These are phyloP conservation scores for Macrochelys suwanniensis DNA, from an alignment of 2,797 vertebrate genomes.

Conservation along the genomic window DNA sequence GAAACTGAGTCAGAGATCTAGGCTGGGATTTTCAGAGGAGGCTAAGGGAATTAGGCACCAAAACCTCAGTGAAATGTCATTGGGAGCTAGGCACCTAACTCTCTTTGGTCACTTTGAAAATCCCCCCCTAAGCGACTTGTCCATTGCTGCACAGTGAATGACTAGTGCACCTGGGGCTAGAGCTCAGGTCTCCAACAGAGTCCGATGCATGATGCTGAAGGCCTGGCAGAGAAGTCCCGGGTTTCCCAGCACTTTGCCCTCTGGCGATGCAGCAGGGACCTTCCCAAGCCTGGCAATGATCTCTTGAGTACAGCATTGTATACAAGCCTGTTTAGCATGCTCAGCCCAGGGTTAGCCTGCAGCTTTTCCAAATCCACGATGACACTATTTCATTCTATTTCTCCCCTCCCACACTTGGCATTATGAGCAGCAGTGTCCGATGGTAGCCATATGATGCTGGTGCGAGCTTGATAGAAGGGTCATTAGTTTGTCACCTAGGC, in stretches of 20 bases:
- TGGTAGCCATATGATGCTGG: slow-evolving; percentile 23
- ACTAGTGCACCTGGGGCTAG: background rate
- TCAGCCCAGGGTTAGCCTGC: background rate
- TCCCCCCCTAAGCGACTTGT: background rate
- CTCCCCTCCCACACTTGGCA: slow-evolving; percentile 15
- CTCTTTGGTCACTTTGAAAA: background rate
- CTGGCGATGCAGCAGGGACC: background rate
- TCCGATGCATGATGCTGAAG: background rate
- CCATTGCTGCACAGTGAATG: background rate
- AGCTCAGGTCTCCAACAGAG: background rate
- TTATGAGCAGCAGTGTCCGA: slow-evolving; percentile 43
- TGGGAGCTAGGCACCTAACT: background rate
- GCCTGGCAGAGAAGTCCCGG: background rate
- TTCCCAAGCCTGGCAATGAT: accelerated
- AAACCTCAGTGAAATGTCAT: background rate
- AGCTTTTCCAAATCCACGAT: background rate
- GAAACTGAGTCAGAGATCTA: background rate
- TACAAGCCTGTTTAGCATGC: background rate
- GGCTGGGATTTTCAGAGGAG: background rate
- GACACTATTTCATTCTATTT: background rate
- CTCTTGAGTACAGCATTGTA: accelerated
- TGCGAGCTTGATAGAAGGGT: slow-evolving; percentile 48
- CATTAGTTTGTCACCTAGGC: slow-evolving; percentile 66
- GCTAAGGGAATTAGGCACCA: background rate
- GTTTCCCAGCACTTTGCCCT: background rate